phyloP scores from a whole-genome alignment of 2,888 invertebrate genomes.

The Philaethria dido region DNA sequence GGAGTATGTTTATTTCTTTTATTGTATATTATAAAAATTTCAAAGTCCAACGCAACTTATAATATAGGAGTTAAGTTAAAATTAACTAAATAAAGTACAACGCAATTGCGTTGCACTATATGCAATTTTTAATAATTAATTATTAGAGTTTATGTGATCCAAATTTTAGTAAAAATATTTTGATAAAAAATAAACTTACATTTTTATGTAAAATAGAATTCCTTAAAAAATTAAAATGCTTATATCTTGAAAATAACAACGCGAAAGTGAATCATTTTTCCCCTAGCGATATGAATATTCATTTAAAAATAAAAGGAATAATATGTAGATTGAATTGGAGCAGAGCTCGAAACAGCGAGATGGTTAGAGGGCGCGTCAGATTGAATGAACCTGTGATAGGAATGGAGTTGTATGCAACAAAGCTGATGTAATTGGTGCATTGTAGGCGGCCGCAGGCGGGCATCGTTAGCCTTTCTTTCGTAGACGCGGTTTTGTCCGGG shows the following conservation, averaged over 20 bases:
- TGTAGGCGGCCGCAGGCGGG: slow-evolving; percentile 71
- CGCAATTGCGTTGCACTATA: no score
- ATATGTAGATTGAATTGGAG: slow-evolving; percentile 43
- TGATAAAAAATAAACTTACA: background rate
- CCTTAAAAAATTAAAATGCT: slow-evolving; percentile 26
- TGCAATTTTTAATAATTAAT: background rate
- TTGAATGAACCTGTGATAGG: slow-evolving; percentile 61
- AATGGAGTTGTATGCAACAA: slow-evolving; percentile 62
- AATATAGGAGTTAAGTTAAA: background rate
- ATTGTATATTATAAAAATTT: slow-evolving; percentile 38
- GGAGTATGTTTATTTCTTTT: slow-evolving; percentile 69
- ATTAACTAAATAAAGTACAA: background rate
- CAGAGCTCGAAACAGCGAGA: slow-evolving; percentile 38
- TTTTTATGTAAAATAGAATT: slow-evolving; percentile 3
- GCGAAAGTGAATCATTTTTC: slow-evolving; percentile 35
- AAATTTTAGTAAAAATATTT: background rate
- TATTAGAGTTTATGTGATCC: background rate
- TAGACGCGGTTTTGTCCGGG: slow-evolving; percentile 77
- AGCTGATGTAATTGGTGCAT: slow-evolving; percentile 79
- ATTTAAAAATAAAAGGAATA: slow-evolving; percentile 36
- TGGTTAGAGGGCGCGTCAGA: slow-evolving; percentile 49
- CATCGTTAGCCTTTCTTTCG: slow-evolving; percentile 81
- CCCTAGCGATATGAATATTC: slow-evolving; percentile 36
- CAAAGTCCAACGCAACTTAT: background rate
- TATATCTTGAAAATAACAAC: slow-evolving; percentile 35